Conservation (phyloP, 2,888 invertebrate genomes). For the Standfussiana lucernea region DNA sequence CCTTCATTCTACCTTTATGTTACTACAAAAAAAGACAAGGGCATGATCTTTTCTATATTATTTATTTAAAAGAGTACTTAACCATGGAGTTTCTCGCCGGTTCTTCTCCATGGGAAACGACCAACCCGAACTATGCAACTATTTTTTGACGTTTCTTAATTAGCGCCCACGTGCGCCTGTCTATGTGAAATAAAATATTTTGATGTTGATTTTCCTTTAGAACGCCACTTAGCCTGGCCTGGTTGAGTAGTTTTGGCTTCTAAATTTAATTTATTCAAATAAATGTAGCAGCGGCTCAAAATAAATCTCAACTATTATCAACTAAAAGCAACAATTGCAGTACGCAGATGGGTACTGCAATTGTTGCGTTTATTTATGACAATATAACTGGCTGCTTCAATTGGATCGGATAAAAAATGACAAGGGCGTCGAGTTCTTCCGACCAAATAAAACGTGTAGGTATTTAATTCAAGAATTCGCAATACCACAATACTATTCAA, state of each 20-base stretch:
- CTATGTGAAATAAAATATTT: no score
- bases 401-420: background rate
- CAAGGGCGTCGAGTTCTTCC: background rate
- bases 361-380: slow-evolving; percentile 21
- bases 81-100: no score
- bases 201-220: no score
- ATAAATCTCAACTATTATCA: background rate
- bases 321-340: no score
- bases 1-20: no score
- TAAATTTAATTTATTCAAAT: background rate
- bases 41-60: no score
- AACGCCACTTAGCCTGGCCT: background rate
- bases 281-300: background rate
- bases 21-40: no score
- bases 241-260: background rate
- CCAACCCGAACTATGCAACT: no score
- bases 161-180: no score
- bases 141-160: no score
- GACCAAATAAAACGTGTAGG: background rate
- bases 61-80: no score
- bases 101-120: no score
- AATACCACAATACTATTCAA: background rate
- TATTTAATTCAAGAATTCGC: background rate
- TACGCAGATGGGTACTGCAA: background rate
- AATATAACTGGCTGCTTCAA: slow-evolving; percentile 1